These are phyloP conservation scores for Micrasema minimum DNA, from an alignment of 1,140 invertebrate genomes.

Conservation along the genomic window DNA sequence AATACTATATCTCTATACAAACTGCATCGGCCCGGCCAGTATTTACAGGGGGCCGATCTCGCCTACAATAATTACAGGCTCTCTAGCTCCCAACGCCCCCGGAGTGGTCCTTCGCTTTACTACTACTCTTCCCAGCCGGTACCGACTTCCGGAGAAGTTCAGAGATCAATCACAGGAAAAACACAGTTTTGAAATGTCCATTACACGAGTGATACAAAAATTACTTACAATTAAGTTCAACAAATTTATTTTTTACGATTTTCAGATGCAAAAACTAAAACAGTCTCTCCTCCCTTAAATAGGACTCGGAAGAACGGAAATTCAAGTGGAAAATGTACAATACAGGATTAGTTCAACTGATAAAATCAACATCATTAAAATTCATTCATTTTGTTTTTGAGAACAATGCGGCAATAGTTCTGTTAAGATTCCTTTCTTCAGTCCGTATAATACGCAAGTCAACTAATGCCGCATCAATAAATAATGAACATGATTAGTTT, in stretches of 20 bases:
- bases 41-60: slow-evolving; percentile 6
- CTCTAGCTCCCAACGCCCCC: slow-evolving; percentile 21
- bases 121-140: slow-evolving; percentile 1
- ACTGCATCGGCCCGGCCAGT: background rate
- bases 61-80: slow-evolving; percentile 17
- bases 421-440: no score
- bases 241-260: slow-evolving; percentile 10
- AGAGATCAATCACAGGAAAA: slow-evolving; percentile 34
- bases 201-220: slow-evolving; percentile 34
- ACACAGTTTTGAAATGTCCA: slow-evolving; percentile 24
- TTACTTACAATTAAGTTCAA: slow-evolving; percentile 27
- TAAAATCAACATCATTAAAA: no score
- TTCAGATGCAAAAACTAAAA: slow-evolving; percentile 23
- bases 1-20: slow-evolving; percentile 30
- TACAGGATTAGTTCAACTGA: no score
- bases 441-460: no score
- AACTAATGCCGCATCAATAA: no score
- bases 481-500: no score
- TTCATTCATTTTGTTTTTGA: no score
- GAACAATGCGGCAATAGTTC: no score
- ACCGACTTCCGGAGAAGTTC: slow-evolving; percentile 24
- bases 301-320: no score
- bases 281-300: background rate
- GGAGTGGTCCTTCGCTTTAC: background rate
- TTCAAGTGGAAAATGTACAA: no score